Conservation (phyloP, 2,113 vertebrate genomes). For the Montifringilla adamsi region DNA sequence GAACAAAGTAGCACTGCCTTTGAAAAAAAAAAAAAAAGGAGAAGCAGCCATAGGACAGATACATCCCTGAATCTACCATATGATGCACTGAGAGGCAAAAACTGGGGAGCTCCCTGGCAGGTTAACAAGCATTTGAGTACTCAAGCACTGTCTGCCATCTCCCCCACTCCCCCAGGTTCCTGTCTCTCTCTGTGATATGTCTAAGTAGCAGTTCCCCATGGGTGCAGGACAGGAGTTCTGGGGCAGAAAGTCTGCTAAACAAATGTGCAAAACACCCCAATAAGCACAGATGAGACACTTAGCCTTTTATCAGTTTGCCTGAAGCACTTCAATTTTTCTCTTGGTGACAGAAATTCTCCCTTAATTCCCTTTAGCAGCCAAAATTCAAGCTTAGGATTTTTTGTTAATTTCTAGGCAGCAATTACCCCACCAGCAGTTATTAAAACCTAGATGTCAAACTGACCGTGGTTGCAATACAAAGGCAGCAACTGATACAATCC, state of each 20-base stretch:
- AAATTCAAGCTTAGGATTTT: neutral
- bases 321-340: neutral
- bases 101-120: neutral
- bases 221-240: neutral
- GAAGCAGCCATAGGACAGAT: rapidly evolving
- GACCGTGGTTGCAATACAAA: neutral
- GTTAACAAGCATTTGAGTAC: rapidly evolving
- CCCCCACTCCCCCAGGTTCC: neutral
- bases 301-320: rapidly evolving
- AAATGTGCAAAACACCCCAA: rapidly evolving
- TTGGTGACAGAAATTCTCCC: neutral
- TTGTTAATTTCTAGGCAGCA: neutral
- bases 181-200: rapidly evolving
- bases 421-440: neutral
- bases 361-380: neutral
- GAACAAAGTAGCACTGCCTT: neutral
- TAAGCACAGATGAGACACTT: neutral
- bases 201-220: neutral
- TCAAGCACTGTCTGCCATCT: neutral
- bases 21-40: neutral
- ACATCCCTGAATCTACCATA: neutral
- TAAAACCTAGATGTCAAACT: neutral
- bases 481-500: neutral
- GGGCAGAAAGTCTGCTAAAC: neutral
- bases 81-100: neutral